Evolutionary conservation across 2,113 vertebrate species (phyloP).

Genomic region (Oreochromis aureus): DNA sequence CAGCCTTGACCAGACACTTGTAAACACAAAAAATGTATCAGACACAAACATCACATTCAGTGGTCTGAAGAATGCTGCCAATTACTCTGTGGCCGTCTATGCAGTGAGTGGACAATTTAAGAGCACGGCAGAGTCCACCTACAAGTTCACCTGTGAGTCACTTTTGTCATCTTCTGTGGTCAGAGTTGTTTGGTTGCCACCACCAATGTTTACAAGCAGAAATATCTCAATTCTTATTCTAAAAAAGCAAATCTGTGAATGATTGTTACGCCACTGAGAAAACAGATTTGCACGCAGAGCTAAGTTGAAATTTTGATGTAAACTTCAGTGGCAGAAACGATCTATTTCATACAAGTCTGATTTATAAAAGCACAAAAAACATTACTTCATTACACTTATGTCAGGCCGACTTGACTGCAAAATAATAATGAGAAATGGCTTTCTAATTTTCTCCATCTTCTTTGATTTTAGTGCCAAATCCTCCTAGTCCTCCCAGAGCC

Average conservation of each 20-base stretch:
- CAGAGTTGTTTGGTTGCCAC: not conserved
- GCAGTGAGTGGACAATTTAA: rapidly evolving
- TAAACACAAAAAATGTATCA: rapidly evolving
- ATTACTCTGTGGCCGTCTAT: not conserved
- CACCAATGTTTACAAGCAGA: not conserved
- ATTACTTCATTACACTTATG: not conserved
- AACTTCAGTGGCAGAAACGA: not conserved
- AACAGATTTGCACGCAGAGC: not conserved
- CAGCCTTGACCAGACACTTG: rapidly evolving
- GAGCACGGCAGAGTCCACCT: rapidly evolving
- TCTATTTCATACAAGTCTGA: not conserved
- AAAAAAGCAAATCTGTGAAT: not conserved
- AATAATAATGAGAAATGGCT: too few relatives aligned
- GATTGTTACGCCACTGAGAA: not conserved
- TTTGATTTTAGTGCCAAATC: not conserved
- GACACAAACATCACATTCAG: rapidly evolving
- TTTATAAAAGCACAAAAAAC: not conserved
- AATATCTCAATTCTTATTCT: not conserved
- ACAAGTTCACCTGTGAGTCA: conserved; percentile 45
- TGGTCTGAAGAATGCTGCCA: rapidly evolving
- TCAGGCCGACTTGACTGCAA: not conserved
- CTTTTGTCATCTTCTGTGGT: not conserved
- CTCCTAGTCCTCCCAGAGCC: rapidly evolving
- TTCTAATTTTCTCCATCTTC: not conserved
- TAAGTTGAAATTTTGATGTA: not conserved